Conservation (phyloP, 2,797 vertebrate species). For the Malacoraja senta region DNA sequence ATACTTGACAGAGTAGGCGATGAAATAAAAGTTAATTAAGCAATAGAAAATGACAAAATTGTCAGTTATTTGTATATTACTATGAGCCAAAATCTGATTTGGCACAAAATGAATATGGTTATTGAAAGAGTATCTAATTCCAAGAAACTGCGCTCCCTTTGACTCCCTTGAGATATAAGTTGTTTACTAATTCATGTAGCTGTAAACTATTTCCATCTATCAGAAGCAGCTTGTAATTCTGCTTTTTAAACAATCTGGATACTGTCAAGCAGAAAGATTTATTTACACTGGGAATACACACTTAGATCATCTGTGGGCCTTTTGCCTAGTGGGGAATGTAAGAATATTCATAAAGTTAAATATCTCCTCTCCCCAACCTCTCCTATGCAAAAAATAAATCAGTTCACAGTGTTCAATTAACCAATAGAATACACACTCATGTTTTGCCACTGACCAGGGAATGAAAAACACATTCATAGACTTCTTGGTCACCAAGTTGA, state of each 20-base stretch:
- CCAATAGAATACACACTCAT: not conserved
- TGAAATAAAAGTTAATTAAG: constrained; percentile 36
- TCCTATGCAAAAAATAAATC: not conserved
- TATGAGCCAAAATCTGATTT: constrained; percentile 42
- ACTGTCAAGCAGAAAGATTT: not conserved
- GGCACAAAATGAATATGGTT: constrained; percentile 21
- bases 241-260: constrained; percentile 7
- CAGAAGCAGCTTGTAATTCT: constrained; percentile 17
- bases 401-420: not conserved
- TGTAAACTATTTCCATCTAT: constrained; percentile 33
- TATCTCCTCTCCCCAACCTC: no score
- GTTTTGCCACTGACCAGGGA: not conserved
- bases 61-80: constrained; percentile 40
- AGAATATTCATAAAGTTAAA: constrained; percentile 15
- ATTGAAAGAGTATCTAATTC: not conserved
- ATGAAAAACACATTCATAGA: not conserved
- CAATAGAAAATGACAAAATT: constrained; percentile 44
- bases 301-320: not conserved
- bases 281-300: not conserved
- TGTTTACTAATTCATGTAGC: not conserved
- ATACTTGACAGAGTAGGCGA: constrained; percentile 31
- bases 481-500: not conserved
- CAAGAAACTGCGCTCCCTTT: not conserved
- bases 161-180: not conserved
- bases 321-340: not conserved